These are phyloP conservation scores for Zhuqinia jingwanae DNA, from an alignment of 2,888 invertebrate species.

Conservation along the genomic window DNA sequence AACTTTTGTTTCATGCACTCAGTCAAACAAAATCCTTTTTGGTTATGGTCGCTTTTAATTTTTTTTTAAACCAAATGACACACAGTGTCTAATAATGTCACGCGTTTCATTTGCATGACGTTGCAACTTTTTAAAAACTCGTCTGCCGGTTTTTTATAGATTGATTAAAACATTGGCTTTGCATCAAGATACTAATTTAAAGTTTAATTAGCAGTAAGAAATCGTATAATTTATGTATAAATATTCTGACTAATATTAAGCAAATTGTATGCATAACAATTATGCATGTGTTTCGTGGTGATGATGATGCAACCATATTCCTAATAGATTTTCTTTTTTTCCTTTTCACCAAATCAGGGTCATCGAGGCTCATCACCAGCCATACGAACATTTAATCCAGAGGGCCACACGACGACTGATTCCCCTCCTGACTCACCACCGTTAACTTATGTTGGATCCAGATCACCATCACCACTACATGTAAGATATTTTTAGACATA, in stretches of 20 bases:
- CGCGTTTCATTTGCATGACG: too few species aligned
- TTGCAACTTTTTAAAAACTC: too few species aligned
- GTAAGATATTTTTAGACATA: constrained; percentile 67
- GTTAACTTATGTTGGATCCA: constrained; percentile 77
- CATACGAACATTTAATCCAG: constrained; percentile 91
- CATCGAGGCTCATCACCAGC: constrained; percentile 92
- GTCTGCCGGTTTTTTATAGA: too few species aligned
- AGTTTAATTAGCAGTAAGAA: not conserved
- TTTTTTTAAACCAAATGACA: too few species aligned
- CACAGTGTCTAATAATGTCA: too few species aligned
- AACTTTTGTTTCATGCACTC: too few species aligned
- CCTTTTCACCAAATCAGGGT: constrained; percentile 71
- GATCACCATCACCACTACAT: constrained; percentile 89
- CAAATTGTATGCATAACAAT: not conserved
- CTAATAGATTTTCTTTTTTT: not conserved
- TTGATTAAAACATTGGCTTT: not conserved
- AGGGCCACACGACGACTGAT: constrained; percentile 86
- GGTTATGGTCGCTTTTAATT: too few species aligned
- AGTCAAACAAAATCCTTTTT: too few species aligned
- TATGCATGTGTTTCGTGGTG: not conserved
- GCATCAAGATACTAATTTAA: not conserved
- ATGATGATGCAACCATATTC: too few species aligned
- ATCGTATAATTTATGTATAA: not conserved
- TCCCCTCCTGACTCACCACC: constrained; percentile 79
- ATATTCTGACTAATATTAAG: not conserved